These are phyloP conservation scores for Xylota sylvarum DNA, from an alignment of 2,888 invertebrate species.

Conservation along the genomic window DNA sequence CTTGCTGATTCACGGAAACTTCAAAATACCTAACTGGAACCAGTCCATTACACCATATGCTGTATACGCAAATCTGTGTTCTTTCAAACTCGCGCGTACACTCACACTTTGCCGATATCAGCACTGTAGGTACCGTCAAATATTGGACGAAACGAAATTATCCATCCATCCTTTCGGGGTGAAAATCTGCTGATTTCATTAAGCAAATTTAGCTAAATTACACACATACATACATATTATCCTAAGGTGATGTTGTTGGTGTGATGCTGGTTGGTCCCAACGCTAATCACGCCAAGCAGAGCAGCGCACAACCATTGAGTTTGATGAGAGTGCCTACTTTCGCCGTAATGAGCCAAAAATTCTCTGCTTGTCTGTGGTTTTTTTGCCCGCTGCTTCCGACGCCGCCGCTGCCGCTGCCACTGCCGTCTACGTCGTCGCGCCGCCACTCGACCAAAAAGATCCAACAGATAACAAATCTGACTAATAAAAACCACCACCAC, in stretches of 20 bases:
- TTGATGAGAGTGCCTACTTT: conserved; percentile 25
- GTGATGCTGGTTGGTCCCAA: conserved; percentile 12
- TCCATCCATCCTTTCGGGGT: conserved; percentile 38
- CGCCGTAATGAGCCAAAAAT: conserved; percentile 47
- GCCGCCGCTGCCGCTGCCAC: not conserved
- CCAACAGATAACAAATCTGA: conserved; percentile 57
- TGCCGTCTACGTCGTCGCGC: not conserved
- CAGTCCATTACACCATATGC: conserved; percentile 56
- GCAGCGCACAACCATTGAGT: conserved; percentile 3
- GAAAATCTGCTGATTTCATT: conserved; percentile 66
- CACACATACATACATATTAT: no score
- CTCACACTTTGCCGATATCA: conserved; percentile 25
- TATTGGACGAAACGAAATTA: conserved; percentile 38
- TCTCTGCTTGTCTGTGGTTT: conserved; percentile 49
- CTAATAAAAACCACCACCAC: conserved; percentile 52
- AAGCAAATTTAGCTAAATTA: conserved; percentile 61
- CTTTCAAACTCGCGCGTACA: conserved; percentile 28
- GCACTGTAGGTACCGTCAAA: conserved; percentile 28
- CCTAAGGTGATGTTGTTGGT: conserved; percentile 46
- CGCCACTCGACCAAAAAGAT: conserved; percentile 57
- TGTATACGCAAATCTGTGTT: conserved; percentile 36
- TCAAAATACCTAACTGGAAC: conserved; percentile 28
- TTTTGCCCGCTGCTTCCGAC: not conserved
- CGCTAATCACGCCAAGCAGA: conserved; percentile 44
- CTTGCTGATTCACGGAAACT: conserved; percentile 40